phyloP scores from a whole-genome alignment of 2,888 invertebrate species.

The Blomia tropicalis region DNA sequence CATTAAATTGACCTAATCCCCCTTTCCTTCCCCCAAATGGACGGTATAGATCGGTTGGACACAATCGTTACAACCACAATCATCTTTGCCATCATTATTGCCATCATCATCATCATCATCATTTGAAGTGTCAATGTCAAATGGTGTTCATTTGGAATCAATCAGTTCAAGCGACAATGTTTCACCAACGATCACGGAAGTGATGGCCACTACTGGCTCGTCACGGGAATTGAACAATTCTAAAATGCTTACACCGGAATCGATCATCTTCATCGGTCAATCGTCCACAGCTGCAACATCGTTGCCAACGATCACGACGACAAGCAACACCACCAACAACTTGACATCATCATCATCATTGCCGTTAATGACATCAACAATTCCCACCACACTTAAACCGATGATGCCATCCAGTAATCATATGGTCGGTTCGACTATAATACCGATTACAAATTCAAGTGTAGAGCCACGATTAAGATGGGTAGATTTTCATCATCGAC shows the following conservation, averaged over 20 bases:
- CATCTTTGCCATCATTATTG: too few relatives aligned
- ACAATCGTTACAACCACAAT: too few relatives aligned
- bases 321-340: background rate
- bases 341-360: background rate
- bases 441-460: background rate
- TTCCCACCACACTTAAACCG: conserved; percentile 1
- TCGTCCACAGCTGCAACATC: background rate
- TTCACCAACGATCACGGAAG: background rate
- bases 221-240: background rate
- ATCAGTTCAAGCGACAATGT: too few relatives aligned
- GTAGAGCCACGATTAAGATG: conserved; percentile 24
- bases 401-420: background rate
- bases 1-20: too few relatives aligned
- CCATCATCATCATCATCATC: too few relatives aligned
- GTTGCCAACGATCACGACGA: background rate
- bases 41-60: too few relatives aligned
- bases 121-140: too few relatives aligned
- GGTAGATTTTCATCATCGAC: conserved; percentile 23
- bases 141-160: too few relatives aligned
- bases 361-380: background rate
- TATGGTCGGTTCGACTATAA: background rate
- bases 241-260: background rate
- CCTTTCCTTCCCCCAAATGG: too few relatives aligned
- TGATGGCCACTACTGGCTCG: background rate
- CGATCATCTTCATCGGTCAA: background rate